Evolutionary conservation across 35 echinoderm and acorn worm species (phyloP), one percentile per base, ranked within the genome.

Genomic region (Ophiothrix spiculata): DNA sequence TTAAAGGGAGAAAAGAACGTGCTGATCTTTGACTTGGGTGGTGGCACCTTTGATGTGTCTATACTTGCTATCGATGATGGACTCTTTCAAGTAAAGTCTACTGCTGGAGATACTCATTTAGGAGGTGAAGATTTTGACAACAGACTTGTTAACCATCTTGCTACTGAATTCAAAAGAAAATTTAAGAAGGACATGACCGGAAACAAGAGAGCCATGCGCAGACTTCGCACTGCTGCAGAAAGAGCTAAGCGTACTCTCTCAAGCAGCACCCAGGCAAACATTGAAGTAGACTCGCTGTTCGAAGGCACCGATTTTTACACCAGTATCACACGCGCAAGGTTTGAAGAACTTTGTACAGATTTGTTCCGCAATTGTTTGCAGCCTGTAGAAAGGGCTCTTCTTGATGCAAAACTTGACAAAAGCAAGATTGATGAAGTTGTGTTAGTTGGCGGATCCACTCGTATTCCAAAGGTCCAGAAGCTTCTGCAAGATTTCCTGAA

Each of bases 81-180:
- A 0, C n/a, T 94, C 14, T 94, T 90, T 79, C 83, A 94, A 46
- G 92, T 94, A 1, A 90, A 91, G 19, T 90, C 92, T n/a, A 94
- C 92, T 15, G 87, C 92, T n/a, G 92, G 92, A 38, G 83, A 94
- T 46, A 94, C 92, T 33, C 87, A 94, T 84, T 77, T 94, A 29
- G 92, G 92, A 77, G 92, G 92, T 21, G 92, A 94, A 45, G 92
- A 94, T 77, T 94, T 94, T 39, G 92, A 94, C 56, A 86, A 94
- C 64, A 77, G 88, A 64, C 78, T 94, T 33, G 92, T 94, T 33
- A 77, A 90, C 32, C 77, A 94, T 35, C 37, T 90, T 23, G 83
- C 79, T 1, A 69, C 80, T 21, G 92, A 94, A 35, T 94, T 94
- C 77, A 94, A 90, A 69, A 76, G 88, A 32, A 90, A 90, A 40